These are phyloP conservation scores for Notothenia coriiceps DNA, from an alignment of 2,113 vertebrate genomes.

Conservation along the genomic window DNA sequence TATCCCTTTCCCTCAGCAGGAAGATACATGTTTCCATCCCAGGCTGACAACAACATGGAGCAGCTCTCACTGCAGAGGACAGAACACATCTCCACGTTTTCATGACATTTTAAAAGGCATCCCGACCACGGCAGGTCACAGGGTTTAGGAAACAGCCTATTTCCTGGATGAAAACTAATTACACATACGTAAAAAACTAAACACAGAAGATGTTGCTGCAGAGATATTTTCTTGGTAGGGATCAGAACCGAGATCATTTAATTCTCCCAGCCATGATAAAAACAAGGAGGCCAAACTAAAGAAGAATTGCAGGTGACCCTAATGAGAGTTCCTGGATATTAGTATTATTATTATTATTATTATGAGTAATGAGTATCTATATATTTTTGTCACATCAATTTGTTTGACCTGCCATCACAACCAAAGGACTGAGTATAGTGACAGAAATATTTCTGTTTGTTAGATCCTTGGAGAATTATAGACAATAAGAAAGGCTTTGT, in stretches of 20 bases:
- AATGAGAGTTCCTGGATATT: constrained; percentile 70
- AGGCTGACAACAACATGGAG: constrained; percentile 77
- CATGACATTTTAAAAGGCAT: constrained; percentile 61
- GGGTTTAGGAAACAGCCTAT: constrained; percentile 43
- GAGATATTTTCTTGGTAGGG: constrained; percentile 32
- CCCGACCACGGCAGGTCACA: constrained; percentile 48
- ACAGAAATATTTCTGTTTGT: constrained; percentile 23
- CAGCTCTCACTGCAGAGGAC: constrained; percentile 51
- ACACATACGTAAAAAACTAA: constrained; percentile 19
- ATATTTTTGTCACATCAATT: constrained; percentile 70
- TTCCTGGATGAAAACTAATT: constrained; percentile 27
- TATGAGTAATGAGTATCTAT: constrained; percentile 66
- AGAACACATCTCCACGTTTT: constrained; percentile 50
- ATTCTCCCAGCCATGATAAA: constrained; percentile 53
- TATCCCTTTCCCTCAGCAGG: constrained; percentile 75
- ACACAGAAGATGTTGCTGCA: constrained; percentile 28
- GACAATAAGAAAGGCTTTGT: constrained; percentile 73
- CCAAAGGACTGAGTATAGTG: constrained; percentile 46
- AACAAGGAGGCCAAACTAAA: constrained; percentile 28
- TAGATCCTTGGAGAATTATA: constrained; percentile 50
- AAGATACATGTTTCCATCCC: constrained; percentile 83
- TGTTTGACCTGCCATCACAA: constrained; percentile 49
- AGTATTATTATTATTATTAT: constrained; percentile 79
- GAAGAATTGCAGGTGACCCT: constrained; percentile 44
- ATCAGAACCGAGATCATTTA: constrained; percentile 46